Evolutionary conservation across 2,113 vertebrate species (phyloP), one percentile per base, ranked within the genome.

Genomic region (Aythya baeri): DNA sequence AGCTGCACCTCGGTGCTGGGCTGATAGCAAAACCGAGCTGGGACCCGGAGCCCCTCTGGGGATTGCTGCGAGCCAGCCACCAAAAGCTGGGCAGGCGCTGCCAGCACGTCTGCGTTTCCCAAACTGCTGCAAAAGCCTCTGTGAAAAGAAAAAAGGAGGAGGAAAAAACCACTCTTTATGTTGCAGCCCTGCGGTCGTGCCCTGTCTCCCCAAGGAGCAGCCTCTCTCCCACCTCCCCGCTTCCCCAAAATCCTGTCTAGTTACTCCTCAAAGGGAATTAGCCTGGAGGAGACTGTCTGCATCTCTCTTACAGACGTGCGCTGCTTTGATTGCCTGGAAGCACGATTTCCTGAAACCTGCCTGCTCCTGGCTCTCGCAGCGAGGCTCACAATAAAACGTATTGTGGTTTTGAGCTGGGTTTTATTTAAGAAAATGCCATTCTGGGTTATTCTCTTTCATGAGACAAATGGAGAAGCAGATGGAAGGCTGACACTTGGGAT

Each of bases 341-440:
- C 95, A 77, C 26, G 92, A 73, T 91, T 94, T 96, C 94, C 94
- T 96, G 97, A 96, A 95, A 96, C 94, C 91, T 97, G 94, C 91
- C 96, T 75, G 73, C 96, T 94, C 89, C 96, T 95, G 96, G 91
- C 94, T 96, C 92, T 93, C 68, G 77, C 94, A 80, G 88, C 50
- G 96, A 94, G 86, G 86, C 84, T 97, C 81, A 93, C 92, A 94
- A 81, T 96, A 94, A 95, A 95, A 93, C 0, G 25, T 66, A 91
- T 90, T 96, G 88, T 96, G 96, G 86, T 73, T 94, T 91, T 66
- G 93, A 95, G 81, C 89, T 78, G 91, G 79, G 73, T 88, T 96
- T 94, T 93, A 84, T 71, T 96, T 91, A 88, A 90, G 80, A 91
- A 91, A 86, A 85, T 74, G 88, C 87, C 93, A 72, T 63, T 94